Evolutionary conservation across 92 coral and sea anemone species (phyloP).

Genomic region (Phenganax marumi): DNA sequence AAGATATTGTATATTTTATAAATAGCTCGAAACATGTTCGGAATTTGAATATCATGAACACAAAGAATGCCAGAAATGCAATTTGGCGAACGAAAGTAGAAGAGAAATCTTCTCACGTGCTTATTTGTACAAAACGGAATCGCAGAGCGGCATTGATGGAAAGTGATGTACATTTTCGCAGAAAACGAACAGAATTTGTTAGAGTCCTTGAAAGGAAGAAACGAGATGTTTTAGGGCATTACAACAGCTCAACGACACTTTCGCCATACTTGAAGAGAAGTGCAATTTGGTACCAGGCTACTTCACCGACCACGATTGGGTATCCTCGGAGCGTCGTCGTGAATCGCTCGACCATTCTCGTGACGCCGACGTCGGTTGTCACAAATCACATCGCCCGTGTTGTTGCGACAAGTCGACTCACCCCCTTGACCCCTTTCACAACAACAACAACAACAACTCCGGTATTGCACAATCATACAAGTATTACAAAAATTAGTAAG

Average conservation of each 20-base stretch:
- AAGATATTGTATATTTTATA: constrained; percentile 1
- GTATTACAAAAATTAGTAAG: not conserved
- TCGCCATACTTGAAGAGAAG: not conserved
- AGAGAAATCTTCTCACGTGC: not conserved
- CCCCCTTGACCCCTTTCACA: constrained; percentile 1
- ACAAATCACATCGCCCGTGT: not conserved
- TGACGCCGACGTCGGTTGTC: not conserved
- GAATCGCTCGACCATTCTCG: constrained; percentile 22
- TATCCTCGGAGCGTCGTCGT: constrained; percentile 34
- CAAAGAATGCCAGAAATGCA: not conserved
- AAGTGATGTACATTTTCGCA: not conserved
- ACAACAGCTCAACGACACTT: not conserved
- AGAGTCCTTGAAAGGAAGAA: not conserved
- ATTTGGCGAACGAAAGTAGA: not conserved
- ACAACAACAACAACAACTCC: not conserved
- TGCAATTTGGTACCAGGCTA: not conserved
- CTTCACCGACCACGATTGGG: not conserved
- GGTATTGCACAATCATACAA: not conserved
- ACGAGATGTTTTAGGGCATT: not conserved
- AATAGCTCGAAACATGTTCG: not conserved
- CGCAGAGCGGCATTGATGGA: too few relatives aligned
- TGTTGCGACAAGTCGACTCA: constrained; percentile 11
- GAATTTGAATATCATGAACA: not conserved
- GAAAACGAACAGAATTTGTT: not conserved
- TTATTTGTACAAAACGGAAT: not conserved